Evolutionary conservation across 1,140 invertebrate genomes (phyloP).

Genomic region (Drosophila nigrodunni): DNA sequence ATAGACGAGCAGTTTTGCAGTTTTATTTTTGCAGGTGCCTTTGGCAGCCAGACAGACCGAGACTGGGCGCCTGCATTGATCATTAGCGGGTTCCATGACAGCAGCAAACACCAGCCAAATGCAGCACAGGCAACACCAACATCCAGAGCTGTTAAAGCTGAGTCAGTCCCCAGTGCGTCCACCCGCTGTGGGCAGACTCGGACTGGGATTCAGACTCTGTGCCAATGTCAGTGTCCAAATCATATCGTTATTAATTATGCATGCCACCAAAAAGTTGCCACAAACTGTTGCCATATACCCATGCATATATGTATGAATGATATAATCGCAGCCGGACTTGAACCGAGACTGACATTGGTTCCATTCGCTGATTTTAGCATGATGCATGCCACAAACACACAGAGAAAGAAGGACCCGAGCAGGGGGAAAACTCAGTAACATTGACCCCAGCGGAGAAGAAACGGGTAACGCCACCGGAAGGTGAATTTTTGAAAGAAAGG

Average conservation of each 20-base stretch:
- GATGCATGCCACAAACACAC: conserved; percentile 49
- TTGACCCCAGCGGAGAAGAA: conserved; percentile 45
- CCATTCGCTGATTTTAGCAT: conserved; percentile 64
- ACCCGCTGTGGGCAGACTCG: conserved; percentile 29
- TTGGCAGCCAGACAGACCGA: conserved; percentile 25
- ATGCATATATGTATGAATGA: conserved; percentile 38
- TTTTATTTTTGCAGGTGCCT: conserved; percentile 65
- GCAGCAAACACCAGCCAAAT: conserved; percentile 24
- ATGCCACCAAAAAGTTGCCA: conserved; percentile 38
- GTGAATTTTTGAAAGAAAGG: conserved; percentile 50
- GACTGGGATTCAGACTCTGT: conserved; percentile 10
- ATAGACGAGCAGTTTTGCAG: conserved; percentile 47
- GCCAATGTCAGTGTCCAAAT: conserved; percentile 51
- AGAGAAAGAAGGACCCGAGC: background rate
- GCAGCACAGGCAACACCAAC: conserved; percentile 16
- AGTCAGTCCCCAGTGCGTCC: conserved; percentile 39
- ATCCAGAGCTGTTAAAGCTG: conserved; percentile 41
- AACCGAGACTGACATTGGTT: conserved; percentile 65
- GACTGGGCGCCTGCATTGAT: conserved; percentile 57
- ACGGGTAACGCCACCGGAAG: conserved; percentile 43
- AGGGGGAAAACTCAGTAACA: conserved; percentile 11
- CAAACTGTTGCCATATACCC: conserved; percentile 19
- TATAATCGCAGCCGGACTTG: conserved; percentile 62
- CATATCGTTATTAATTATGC: conserved; percentile 63
- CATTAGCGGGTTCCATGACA: conserved; percentile 58